Conservation (phyloP, 1,140 invertebrate species). For the Copidosoma floridanum region DNA sequence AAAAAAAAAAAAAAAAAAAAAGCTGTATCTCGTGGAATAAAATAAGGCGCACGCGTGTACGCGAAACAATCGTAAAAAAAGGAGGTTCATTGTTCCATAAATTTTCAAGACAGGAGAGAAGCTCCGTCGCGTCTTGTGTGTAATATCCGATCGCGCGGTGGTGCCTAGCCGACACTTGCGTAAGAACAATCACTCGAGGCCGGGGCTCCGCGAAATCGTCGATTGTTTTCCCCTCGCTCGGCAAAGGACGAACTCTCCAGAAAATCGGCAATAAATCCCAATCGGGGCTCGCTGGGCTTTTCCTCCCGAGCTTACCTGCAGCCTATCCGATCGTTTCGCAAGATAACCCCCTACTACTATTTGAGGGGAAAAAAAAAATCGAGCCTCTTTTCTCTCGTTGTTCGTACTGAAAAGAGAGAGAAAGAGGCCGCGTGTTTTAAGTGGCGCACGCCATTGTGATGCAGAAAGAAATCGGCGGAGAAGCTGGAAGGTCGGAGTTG, state of each 20-base stretch:
- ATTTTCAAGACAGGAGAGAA: too few species aligned
- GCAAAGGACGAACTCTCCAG: neutral
- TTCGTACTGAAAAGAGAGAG: too few species aligned
- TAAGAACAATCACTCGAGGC: neutral
- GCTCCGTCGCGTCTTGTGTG: too few species aligned
- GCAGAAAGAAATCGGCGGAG: neutral
- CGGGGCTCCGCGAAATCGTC: neutral
- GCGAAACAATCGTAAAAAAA: conserved; percentile 1
- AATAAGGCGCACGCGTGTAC: too few species aligned
- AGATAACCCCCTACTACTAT: too few species aligned
- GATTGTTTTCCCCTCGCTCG: conserved; percentile 11
- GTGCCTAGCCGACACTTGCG: neutral
- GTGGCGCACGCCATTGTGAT: neutral
- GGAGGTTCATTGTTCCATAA: neutral
- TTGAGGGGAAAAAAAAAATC: neutral
- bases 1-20: too few species aligned
- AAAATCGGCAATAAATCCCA: conserved; percentile 9
- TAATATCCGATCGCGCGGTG: too few species aligned
- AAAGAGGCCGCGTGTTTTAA: neutral
- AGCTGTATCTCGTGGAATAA: too few species aligned
- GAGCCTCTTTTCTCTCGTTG: neutral
- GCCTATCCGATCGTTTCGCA: conserved; percentile 6
- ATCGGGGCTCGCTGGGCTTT: neutral
- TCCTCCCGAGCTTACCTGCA: neutral
- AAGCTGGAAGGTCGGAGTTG: neutral